These are phyloP conservation scores for Scleropages formosus DNA, from an alignment of 2,797 vertebrate species.

Conservation along the genomic window DNA sequence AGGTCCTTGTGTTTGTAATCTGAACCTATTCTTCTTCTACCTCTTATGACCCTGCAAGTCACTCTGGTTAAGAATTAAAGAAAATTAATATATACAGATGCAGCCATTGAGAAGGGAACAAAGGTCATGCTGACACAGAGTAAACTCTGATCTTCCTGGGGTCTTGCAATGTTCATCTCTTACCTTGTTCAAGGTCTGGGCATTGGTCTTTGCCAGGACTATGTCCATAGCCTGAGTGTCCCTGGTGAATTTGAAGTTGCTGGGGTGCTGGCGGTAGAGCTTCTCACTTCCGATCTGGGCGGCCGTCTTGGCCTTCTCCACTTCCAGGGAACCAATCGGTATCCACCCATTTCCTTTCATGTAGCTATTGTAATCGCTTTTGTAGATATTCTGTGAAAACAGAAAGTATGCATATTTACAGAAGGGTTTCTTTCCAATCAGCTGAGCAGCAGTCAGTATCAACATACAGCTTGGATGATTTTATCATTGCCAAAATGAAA, in stretches of 20 bases:
- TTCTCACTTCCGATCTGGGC: constrained; percentile 75
- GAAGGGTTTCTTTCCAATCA: not conserved
- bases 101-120: not conserved
- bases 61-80: not conserved
- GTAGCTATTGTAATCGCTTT: constrained; percentile 84
- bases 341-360: constrained; percentile 88
- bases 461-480: too few species aligned
- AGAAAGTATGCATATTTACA: not conserved
- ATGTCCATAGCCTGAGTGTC: constrained; percentile 87
- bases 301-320: constrained; percentile 84
- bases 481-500: too few species aligned
- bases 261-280: constrained; percentile 84
- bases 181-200: constrained; percentile 87
- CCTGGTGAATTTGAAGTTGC: constrained; percentile 80
- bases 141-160: not conserved
- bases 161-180: not conserved
- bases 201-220: constrained; percentile 82
- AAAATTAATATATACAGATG: not conserved
- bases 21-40: not conserved
- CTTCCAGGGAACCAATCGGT: constrained; percentile 87
- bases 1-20: not conserved
- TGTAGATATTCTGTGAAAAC: constrained; percentile 82
- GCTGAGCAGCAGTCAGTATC: not conserved
- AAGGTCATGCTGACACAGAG: too few species aligned
- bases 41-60: not conserved